A percentile compares a stretch with the other conserved stretches of the same genome.
phyloP scores from a whole-genome alignment of 2,797 vertebrate genomes.

The Distichodus sexfasciatus region DNA sequence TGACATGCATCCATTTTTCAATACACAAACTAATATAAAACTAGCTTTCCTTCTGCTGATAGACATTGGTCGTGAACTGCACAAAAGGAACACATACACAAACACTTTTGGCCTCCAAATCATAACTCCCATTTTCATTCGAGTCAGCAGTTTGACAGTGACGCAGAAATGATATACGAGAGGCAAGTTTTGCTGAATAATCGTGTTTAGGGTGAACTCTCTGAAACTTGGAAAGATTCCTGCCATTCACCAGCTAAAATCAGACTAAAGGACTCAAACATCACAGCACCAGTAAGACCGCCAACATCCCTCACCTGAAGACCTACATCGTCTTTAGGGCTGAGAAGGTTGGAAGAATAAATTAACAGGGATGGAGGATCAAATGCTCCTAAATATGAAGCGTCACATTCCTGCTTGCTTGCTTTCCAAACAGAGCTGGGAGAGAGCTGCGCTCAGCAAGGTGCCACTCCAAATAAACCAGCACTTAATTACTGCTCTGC shows the following conservation, averaged over 20 bases:
- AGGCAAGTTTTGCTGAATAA: slow-evolving; percentile 22
- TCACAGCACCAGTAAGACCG: neutral
- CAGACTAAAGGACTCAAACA: slow-evolving; percentile 18
- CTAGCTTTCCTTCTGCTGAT: neutral
- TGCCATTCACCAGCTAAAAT: slow-evolving; percentile 7
- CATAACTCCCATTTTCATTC: neutral
- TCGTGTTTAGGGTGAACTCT: slow-evolving; percentile 8
- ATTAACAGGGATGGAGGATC: slow-evolving; percentile 36
- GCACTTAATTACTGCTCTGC: slow-evolving; percentile 34
- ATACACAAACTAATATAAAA: too few relatives aligned
- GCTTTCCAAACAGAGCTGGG: slow-evolving; percentile 29
- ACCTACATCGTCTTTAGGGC: neutral
- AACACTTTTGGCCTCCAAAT: neutral
- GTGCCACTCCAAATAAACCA: slow-evolving; percentile 47
- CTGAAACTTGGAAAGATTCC: neutral
- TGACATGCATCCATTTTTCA: too few relatives aligned
- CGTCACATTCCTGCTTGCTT: slow-evolving; percentile 33
- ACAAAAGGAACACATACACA: neutral
- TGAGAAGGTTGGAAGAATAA: neutral
- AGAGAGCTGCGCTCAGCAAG: slow-evolving; percentile 3
- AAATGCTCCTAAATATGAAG: slow-evolving; percentile 48
- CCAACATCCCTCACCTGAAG: slow-evolving; percentile 26
- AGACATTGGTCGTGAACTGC: neutral
- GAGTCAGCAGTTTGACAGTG: slow-evolving; percentile 14
- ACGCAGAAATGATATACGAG: slow-evolving; percentile 5